Evolutionary conservation across 2,888 invertebrate genomes (phyloP), one percentile per base, ranked within the genome.

Genomic region (Luperina nickerlii): DNA sequence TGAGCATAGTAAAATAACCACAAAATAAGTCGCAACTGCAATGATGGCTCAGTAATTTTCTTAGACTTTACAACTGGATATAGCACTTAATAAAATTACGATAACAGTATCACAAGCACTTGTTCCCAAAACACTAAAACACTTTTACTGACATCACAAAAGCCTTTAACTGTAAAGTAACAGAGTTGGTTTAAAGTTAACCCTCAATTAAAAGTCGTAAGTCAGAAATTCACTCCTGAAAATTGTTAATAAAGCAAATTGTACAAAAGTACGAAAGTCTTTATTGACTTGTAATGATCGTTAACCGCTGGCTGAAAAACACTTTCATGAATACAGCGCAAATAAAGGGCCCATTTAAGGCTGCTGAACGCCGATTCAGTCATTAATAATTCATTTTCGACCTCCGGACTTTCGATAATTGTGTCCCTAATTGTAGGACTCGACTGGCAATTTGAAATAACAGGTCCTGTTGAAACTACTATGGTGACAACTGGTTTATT

Each of bases 371-470:
- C 72, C 81, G 73, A 80, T 85, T 89, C 76, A 85, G 78, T 83
- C 88, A 88, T 88, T 89, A 88, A 89, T 88, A 87, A 88, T 88
- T 89, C 88, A 88, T 89, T 89, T 88, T 83, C 86, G 74, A 88
- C 72, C 83, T 67, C 78, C 69, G 80, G 68, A 85, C 71, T 79
- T 76, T 76, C 86, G 72, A 85, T 89, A 83, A 88, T 89, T 84
- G 73, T 32, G 78, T 69, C 65, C 66, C 74, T 85, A 85, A 88
- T 88, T 89, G 78, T 75, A 62, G 76, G 76, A 79, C 78, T 77
- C 27, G 7, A 66, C 48, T 27, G 65, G 38, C 42, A 78, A 74
- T 78, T 84, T 70, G 45, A 11, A 11, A 67, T 63, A 51, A 60
- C 66, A 76, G 48, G n/a, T 24, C n/a, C n/a, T 65, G n/a, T 69